phyloP scores from a whole-genome alignment of 2,888 invertebrate genomes.

The Eutolmus rufibarbis region DNA sequence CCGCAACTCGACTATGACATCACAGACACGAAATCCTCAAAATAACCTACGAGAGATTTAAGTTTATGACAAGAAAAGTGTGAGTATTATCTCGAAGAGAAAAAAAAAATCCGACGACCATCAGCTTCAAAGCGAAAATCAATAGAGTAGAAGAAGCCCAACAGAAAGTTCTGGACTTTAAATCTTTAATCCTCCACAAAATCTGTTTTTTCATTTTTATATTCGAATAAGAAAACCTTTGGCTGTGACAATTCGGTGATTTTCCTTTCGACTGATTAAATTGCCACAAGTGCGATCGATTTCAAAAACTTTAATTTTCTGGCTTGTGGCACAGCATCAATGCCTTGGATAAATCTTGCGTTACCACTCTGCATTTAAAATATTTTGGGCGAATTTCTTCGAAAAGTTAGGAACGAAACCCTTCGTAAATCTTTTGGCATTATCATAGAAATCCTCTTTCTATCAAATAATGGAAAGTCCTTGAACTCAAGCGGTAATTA shows the following conservation, averaged over 20 bases:
- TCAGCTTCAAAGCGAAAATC: conserved; percentile 17
- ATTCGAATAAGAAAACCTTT: background rate
- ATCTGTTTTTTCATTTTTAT: background rate
- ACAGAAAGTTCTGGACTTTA: background rate
- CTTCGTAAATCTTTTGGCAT: background rate
- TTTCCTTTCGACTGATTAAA: background rate
- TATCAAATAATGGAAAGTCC: background rate
- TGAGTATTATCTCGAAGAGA: background rate
- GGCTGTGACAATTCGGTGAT: background rate
- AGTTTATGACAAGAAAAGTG: background rate
- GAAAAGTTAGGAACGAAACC: background rate
- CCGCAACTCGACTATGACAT: background rate
- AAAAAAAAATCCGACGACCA: background rate
- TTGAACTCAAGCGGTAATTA: background rate
- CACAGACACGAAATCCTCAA: background rate
- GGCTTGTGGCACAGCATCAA: background rate
- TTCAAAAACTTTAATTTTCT: conserved; percentile 15
- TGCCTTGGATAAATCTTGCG: background rate
- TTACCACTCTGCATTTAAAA: background rate
- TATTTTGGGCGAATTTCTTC: background rate
- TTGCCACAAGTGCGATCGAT: background rate
- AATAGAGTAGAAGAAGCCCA: background rate
- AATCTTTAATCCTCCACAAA: conserved; percentile 1
- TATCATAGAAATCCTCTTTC: background rate
- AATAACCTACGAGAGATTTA: background rate